Percentiles rank a stretch among this genome's conserved stretches.
Conservation (phyloP, 1,140 invertebrate species). For the Megalonaias nervosa region DNA sequence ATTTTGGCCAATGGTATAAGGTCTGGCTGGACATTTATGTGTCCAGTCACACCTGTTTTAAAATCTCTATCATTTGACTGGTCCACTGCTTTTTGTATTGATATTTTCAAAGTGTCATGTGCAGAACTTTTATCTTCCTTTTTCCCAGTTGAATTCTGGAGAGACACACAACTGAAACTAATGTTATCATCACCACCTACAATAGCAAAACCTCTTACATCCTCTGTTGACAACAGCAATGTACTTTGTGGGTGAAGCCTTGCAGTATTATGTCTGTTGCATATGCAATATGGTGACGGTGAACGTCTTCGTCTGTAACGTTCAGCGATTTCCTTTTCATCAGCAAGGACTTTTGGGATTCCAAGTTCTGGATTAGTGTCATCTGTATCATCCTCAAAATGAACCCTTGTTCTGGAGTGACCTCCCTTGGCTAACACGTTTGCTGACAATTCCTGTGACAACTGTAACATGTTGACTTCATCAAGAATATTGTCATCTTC, state of each 20-base stretch:
- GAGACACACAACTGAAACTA: slow-evolving; percentile 11
- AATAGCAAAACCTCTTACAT: slow-evolving; percentile 25
- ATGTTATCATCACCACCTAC: slow-evolving; percentile 2
- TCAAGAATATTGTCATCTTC: slow-evolving; percentile 20
- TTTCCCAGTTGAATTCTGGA: slow-evolving; percentile 13
- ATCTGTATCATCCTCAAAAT: slow-evolving; percentile 7
- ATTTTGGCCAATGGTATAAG: too few relatives aligned
- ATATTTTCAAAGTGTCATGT: too few relatives aligned
- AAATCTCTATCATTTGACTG: too few relatives aligned
- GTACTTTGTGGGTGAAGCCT: slow-evolving; percentile 19
- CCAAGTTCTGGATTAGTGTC: slow-evolving; percentile 25
- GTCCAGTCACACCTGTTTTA: too few relatives aligned
- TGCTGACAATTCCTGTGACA: slow-evolving; percentile 23
- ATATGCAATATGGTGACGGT: slow-evolving; percentile 16
- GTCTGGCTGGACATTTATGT: too few relatives aligned
- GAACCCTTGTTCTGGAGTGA: neutral
- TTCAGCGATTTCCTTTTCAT: slow-evolving; percentile 23
- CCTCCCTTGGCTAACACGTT: slow-evolving; percentile 6
- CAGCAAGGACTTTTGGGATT: neutral
- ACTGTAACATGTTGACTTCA: slow-evolving; percentile 21
- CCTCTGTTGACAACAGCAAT: slow-evolving; percentile 9
- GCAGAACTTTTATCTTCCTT: too few relatives aligned
- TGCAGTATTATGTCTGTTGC: slow-evolving; percentile 1
- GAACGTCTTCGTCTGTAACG: slow-evolving; percentile 20
- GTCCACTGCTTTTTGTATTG: too few relatives aligned